Evolutionary conservation across 2,797 vertebrate genomes (phyloP).

Genomic region (Anableps anableps): DNA sequence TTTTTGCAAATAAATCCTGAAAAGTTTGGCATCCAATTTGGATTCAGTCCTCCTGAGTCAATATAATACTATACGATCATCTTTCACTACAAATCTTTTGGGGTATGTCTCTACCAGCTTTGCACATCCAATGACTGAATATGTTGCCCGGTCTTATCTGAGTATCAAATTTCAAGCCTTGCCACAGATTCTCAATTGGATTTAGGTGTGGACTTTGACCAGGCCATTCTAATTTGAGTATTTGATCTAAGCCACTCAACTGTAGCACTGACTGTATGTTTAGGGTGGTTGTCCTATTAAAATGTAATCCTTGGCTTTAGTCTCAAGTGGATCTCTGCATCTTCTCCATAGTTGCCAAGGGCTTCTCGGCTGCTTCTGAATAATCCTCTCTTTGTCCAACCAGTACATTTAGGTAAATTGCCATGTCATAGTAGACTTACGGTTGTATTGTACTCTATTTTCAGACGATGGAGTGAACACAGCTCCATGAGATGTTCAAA

Average conservation of each 20-base stretch:
- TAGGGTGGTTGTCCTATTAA: background rate
- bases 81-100: background rate
- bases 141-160: background rate
- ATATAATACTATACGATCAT: background rate
- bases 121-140: background rate
- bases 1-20: background rate
- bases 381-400: background rate
- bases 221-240: background rate
- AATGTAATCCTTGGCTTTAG: background rate
- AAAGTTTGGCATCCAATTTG: background rate
- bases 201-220: background rate
- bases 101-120: background rate
- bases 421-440: background rate
- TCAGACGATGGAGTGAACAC: too few relatives aligned
- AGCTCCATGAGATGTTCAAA: too few relatives aligned
- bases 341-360: too few relatives aligned
- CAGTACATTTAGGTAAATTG: background rate
- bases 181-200: background rate
- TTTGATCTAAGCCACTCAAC: too few relatives aligned
- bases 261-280: background rate
- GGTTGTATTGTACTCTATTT: background rate
- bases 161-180: background rate
- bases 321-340: background rate
- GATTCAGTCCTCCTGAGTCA: background rate
- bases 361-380: background rate